Conservation (phyloP, 2,113 vertebrate genomes). For the Cettia cetti region DNA sequence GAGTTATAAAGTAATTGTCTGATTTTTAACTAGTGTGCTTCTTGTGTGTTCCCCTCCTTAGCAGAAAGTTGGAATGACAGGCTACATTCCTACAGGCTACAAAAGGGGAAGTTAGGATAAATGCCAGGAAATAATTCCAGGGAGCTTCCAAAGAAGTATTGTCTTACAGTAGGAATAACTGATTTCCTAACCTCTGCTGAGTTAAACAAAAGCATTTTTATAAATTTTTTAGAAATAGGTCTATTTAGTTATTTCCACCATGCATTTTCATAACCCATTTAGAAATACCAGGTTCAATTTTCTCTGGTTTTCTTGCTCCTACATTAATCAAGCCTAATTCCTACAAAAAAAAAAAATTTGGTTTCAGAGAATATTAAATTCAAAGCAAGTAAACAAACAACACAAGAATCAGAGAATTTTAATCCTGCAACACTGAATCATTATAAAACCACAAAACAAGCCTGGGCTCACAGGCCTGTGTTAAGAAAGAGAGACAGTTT, state of each 20-base stretch:
- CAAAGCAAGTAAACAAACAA: not conserved
- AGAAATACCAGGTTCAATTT: not conserved
- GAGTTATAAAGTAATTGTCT: slow-evolving; percentile 5
- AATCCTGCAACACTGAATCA: not conserved
- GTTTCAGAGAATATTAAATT: not conserved
- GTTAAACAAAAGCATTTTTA: not conserved
- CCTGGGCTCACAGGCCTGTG: not conserved
- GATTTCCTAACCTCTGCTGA: not conserved
- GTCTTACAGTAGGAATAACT: not conserved
- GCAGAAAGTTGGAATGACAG: not conserved
- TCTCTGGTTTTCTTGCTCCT: not conserved
- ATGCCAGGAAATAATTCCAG: not conserved
- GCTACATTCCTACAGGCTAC: not conserved
- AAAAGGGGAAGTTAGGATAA: not conserved
- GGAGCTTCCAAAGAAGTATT: not conserved
- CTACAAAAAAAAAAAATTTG: not conserved
- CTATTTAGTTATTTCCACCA: not conserved
- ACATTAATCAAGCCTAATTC: not conserved
- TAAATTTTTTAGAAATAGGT: not conserved
- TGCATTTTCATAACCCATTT: not conserved
- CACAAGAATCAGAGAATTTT: not conserved
- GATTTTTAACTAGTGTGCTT: not conserved
- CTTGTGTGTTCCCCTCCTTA: not conserved
- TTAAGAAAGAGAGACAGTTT: not conserved
- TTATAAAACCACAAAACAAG: not conserved